Evolutionary conservation across 2,888 invertebrate species (phyloP).

Genomic region (Dolichomitus sp.): DNA sequence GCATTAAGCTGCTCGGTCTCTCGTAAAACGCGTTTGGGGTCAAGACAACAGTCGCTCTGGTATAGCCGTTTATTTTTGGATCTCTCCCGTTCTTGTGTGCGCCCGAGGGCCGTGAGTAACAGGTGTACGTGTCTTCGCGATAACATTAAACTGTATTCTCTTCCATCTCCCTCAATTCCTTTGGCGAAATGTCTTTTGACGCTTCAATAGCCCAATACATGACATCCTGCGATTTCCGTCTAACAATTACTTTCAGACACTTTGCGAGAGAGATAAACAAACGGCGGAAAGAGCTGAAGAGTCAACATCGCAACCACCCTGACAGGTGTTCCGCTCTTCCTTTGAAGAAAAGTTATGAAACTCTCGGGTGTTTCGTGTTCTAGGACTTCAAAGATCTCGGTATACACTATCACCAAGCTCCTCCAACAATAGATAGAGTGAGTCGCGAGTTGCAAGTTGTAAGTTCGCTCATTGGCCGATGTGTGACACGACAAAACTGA

Average conservation of each 20-base stretch:
- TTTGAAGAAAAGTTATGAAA: constrained; percentile 62
- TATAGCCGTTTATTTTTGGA: constrained; percentile 3
- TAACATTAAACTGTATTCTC: constrained; percentile 48
- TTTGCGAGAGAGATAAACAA: constrained; percentile 49
- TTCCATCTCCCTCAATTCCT: constrained; percentile 6
- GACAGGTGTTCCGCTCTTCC: constrained; percentile 63
- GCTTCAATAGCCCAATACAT: constrained; percentile 56
- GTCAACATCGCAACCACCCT: constrained; percentile 27
- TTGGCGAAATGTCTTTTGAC: constrained; percentile 43
- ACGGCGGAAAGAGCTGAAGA: constrained; percentile 4
- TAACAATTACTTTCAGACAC: constrained; percentile 63
- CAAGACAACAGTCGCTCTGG: neutral
- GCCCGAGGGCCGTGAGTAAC: constrained; percentile 43
- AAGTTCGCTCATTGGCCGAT: neutral
- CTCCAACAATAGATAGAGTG: constrained; percentile 46
- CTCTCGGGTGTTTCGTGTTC: constrained; percentile 29
- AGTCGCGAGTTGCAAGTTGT: neutral
- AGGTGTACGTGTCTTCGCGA: constrained; percentile 63
- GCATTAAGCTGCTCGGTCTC: constrained; percentile 44
- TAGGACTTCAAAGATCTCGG: constrained; percentile 20
- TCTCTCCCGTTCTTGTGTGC: neutral
- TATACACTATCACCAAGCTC: constrained; percentile 29
- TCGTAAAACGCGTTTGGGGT: constrained; percentile 34
- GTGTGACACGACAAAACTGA: constrained; percentile 8
- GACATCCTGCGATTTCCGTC: constrained; percentile 39